Base-by-base conservation (phyloP, 1,140 invertebrate species). In the Formica exsecta region DNA sequence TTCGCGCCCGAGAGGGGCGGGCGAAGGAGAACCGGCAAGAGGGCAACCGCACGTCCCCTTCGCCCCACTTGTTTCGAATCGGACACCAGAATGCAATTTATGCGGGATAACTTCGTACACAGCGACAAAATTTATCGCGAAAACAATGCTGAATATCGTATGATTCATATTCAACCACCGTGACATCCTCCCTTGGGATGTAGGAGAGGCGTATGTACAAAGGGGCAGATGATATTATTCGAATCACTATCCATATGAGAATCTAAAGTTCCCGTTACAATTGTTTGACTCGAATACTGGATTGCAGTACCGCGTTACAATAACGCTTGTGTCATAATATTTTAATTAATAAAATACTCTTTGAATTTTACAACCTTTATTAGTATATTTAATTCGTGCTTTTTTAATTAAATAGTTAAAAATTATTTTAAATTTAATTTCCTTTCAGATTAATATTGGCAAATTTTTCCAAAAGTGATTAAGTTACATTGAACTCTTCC, bases 71-170 rank as follows among this genome's bases (percentile, higher is more conserved):
- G 79, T 81, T 85, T 87, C 89, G 71, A 66, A 66, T 71, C 66
- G 85, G 88, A 91, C 91, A 92, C 88, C 86, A 74, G 68, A 88
- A 84, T 89, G 87, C 90, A 92, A 93, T 93, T 93, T 93, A 93
- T 93, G 90, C 88, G 80, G 88, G 91, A 92, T 93, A 93, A 93
- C 90, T 91, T 89, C 79, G 71, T 84, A 86, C 75, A 89, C 91
- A 91, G 85, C 87, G 89, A 84, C 73, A 38, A 85, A 91, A 94
- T 93, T 93, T 93, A 94, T 93, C 89, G 88, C 87, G 89, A 92
- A 93, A 93, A 94, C 93, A 93, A 93, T 93, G 86, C 87, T 79
- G 85, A 85, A 87, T 75, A 70, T 79, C 86, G 54, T 36, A 61
- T 65, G 65, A 90, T 91, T 92, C 89, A 92, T 91, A 77, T 61